Evolutionary conservation across 2,113 vertebrate species (phyloP), one percentile per base, ranked within the genome.

Genomic region (Brachyhypopomus occidentalis): DNA sequence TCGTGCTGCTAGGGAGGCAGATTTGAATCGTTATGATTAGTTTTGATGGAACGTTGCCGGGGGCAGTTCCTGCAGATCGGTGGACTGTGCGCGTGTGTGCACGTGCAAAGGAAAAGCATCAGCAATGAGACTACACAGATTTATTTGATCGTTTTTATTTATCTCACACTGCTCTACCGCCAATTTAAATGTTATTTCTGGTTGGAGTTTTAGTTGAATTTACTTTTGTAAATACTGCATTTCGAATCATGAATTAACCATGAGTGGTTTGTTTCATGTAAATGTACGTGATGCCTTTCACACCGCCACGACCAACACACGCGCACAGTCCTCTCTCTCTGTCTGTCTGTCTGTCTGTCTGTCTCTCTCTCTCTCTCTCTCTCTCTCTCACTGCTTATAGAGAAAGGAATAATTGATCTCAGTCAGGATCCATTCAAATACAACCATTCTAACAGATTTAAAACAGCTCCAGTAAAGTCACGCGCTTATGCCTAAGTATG

Each of bases 11-110:
- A 66, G 92, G 94, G 94, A 95, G 95, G 94, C 95, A 94, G 95
- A 96, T 96, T 95, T 96, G 95, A 95, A 96, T 96, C 94, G 95
- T 94, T 95, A 93, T 96, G 95, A 96, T 96, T 95, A 95, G 95
- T 95, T 96, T 96, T 96, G 95, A 95, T 95, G 95, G 95, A 95
- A 95, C 93, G 93, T 93, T 94, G 94, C 95, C 95, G 89, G 92
- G n/a, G 95, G 95, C 95, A 89, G 93, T 96, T 95, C 95, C 95
- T 95, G 94, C 95, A 95, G 96, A 95, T 95, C 95, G 94, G 96
- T 95, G 94, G 94, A 95, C 94, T 94, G 90, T 94, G 94, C 95
- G 93, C 94, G 94, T 94, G 93, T 92, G 95, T 94, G 92, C 91
- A 93, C 93, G 93, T 92, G 93, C 94, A 94, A 94, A 95, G 94